phyloP scores from a whole-genome alignment of 2,113 vertebrate species.

The Carassius carassius region DNA sequence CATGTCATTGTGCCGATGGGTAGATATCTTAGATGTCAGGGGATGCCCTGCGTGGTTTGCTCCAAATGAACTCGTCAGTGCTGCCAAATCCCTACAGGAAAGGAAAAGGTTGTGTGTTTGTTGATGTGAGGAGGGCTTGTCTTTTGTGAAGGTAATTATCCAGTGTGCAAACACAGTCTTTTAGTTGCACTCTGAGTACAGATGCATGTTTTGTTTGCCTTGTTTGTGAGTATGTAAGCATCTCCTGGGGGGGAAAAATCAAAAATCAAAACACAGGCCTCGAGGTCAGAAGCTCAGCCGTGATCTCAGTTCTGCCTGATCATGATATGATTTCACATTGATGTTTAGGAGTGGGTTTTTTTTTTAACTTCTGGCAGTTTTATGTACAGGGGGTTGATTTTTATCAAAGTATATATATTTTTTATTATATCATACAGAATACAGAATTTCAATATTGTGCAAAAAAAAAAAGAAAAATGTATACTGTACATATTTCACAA shows the following conservation, averaged over 20 bases:
- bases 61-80: conserved; percentile 37
- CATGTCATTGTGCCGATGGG: conserved; percentile 59
- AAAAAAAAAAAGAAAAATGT: not conserved
- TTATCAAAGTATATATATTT: too few species aligned
- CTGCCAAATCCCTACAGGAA: conserved; percentile 51
- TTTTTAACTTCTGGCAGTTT: too few species aligned
- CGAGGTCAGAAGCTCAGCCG: conserved; percentile 26
- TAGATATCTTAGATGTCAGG: conserved; percentile 57
- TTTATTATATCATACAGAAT: not conserved
- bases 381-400: too few species aligned
- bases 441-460: not conserved
- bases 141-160: conserved; percentile 60
- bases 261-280: conserved; percentile 35
- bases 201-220: conserved; percentile 48
- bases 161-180: conserved; percentile 45
- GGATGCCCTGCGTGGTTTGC: conserved; percentile 35
- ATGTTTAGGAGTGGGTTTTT: not conserved
- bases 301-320: not conserved
- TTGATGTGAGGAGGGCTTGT: conserved; percentile 54
- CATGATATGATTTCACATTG: not conserved
- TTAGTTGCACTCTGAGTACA: conserved; percentile 20
- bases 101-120: conserved; percentile 52
- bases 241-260: not conserved
- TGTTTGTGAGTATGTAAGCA: conserved; percentile 39
- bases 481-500: not conserved